Conservation (phyloP, 2,888 invertebrate genomes). For the Callinectes sapidus region DNA sequence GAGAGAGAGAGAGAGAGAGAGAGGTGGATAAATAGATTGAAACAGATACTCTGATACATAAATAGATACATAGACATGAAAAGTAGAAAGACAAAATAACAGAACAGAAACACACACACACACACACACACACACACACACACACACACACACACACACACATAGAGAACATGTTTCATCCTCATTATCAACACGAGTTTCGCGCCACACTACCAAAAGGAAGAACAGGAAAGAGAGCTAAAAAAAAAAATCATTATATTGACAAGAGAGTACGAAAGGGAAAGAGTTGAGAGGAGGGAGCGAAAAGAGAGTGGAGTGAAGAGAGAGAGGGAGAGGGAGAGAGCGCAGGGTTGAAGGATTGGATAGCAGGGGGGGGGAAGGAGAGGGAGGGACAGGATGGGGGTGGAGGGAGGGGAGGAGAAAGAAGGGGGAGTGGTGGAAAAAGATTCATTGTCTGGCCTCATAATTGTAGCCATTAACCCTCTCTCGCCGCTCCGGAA, state of each 20-base stretch:
- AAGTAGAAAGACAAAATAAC: not conserved
- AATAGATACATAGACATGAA: not conserved
- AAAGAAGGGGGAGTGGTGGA: not conserved
- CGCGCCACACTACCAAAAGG: not conserved
- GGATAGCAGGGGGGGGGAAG: not conserved
- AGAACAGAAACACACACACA: not conserved
- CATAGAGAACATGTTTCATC: not conserved
- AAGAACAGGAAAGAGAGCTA: not conserved
- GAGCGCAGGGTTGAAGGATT: not conserved
- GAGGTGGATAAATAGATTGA: not conserved
- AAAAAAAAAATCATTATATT: conserved; percentile 41
- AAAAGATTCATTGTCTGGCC: conserved; percentile 28
- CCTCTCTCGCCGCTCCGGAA: not conserved
- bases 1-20: not conserved
- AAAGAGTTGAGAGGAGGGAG: not conserved
- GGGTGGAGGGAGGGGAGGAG: not conserved
- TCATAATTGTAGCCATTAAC: conserved; percentile 28
- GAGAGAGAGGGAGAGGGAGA: not conserved
- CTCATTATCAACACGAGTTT: not conserved
- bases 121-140: conserved; percentile 28
- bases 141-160: conserved; percentile 31
- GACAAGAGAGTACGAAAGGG: conserved; percentile 26
- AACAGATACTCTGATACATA: not conserved
- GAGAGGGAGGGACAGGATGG: not conserved
- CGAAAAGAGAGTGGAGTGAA: not conserved